Conservation (phyloP, 2,797 vertebrate genomes). For the Pipistrellus pygmaeus region DNA sequence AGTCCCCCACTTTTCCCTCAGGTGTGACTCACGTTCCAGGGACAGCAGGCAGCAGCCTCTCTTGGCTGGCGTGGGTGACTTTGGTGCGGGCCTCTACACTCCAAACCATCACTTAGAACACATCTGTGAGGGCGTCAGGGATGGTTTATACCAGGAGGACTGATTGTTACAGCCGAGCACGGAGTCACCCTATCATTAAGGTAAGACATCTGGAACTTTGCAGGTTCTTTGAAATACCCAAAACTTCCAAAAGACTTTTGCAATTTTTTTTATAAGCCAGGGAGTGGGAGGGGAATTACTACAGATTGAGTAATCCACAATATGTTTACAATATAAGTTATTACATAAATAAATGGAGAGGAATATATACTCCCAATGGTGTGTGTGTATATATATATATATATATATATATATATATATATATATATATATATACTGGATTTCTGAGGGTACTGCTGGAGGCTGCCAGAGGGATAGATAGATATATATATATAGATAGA, state of each 20-base stretch:
- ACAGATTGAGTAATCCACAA: background rate
- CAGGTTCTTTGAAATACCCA: conserved; percentile 20
- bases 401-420: no score
- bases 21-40: background rate
- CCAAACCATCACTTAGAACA: background rate
- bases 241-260: background rate
- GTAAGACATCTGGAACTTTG: background rate
- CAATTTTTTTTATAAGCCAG: background rate
- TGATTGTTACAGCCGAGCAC: background rate
- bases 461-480: no score
- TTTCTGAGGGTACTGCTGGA: no score
- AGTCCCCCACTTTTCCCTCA: background rate
- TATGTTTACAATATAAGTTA: background rate
- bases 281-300: background rate
- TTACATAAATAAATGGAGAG: background rate
- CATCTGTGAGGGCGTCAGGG: background rate
- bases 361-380: background rate
- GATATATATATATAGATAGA: no score
- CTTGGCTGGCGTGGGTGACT: background rate
- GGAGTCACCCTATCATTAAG: background rate
- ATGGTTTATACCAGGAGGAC: background rate
- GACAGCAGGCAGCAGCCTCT: background rate
- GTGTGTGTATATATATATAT: no score
- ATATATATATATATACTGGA: no score
- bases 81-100: background rate